phyloP scores from a whole-genome alignment of 2,888 invertebrate genomes.

The Abrostola tripartita region DNA sequence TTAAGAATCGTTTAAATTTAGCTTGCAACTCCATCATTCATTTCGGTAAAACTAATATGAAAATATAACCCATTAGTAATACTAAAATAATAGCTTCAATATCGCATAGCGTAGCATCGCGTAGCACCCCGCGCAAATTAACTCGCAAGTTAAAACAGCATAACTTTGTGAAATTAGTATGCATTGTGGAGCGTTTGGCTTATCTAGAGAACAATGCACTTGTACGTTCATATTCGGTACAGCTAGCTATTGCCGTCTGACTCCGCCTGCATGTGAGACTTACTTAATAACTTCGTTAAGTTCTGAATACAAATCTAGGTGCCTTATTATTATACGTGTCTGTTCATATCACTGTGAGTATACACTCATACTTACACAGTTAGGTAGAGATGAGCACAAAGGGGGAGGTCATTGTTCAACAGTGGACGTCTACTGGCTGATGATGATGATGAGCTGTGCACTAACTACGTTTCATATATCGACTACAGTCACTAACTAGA shows the following conservation, averaged over 20 bases:
- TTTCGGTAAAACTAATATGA: not conserved
- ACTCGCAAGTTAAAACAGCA: slow-evolving; percentile 45
- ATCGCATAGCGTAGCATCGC: not conserved
- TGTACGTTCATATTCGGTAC: slow-evolving; percentile 43
- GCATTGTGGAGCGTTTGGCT: slow-evolving; percentile 51
- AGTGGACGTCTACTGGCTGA: too few relatives aligned
- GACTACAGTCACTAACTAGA: too few relatives aligned
- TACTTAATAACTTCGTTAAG: slow-evolving; percentile 21
- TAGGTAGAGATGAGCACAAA: too few relatives aligned
- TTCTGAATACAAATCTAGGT: not conserved
- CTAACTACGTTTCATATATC: too few relatives aligned
- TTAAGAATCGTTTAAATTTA: too few relatives aligned
- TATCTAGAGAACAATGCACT: slow-evolving; percentile 54
- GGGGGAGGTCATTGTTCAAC: too few relatives aligned
- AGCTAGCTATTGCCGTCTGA: slow-evolving; percentile 15
- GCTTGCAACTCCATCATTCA: too few relatives aligned
- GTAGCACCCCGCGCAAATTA: slow-evolving; percentile 36
- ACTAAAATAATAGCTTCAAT: not conserved
- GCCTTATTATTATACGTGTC: not conserved
- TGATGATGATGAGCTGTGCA: too few relatives aligned
- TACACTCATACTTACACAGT: not conserved
- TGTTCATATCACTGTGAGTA: not conserved
- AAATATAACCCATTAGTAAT: slow-evolving; percentile 6
- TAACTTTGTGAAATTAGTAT: slow-evolving; percentile 55
- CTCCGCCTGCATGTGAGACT: slow-evolving; percentile 6